A percentile compares a stretch with the other conserved stretches of the same genome.
Conservation (phyloP, 2,113 vertebrate genomes). For the Python bivittatus region DNA sequence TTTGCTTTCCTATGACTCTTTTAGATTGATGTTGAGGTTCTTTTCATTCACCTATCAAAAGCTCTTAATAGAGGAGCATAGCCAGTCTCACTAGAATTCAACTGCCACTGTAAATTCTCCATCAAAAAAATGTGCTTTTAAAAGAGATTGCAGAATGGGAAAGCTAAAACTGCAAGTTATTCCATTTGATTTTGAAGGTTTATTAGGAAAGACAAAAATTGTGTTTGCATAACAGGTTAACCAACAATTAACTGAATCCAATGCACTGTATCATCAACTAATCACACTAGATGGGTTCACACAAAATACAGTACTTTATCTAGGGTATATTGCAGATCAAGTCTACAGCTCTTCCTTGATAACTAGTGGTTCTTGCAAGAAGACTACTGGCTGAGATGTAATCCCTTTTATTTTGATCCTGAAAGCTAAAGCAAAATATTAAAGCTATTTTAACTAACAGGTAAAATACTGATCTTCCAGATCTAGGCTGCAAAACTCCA, state of each 20-base stretch:
- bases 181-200: background rate
- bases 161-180: background rate
- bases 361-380: fast-evolving
- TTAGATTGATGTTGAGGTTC: background rate
- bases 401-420: conserved; percentile 25
- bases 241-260: no score
- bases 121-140: conserved; percentile 10
- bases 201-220: no score
- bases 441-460: conserved; percentile 29
- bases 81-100: conserved; percentile 9
- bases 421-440: conserved; percentile 32
- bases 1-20: conserved; percentile 9
- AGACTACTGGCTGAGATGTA: conserved; percentile 24
- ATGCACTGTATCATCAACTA: no score
- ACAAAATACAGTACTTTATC: no score
- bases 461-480: background rate
- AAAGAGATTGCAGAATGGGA: background rate
- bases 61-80: background rate
- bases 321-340: no score
- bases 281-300: no score
- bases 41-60: conserved; percentile 18
- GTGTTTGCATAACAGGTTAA: no score
- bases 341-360: fast-evolving
- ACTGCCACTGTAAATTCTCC: background rate
- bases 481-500: no score